These are phyloP conservation scores for Oscheius sp. DNA, from an alignment of 1,140 invertebrate genomes.

Conservation along the genomic window DNA sequence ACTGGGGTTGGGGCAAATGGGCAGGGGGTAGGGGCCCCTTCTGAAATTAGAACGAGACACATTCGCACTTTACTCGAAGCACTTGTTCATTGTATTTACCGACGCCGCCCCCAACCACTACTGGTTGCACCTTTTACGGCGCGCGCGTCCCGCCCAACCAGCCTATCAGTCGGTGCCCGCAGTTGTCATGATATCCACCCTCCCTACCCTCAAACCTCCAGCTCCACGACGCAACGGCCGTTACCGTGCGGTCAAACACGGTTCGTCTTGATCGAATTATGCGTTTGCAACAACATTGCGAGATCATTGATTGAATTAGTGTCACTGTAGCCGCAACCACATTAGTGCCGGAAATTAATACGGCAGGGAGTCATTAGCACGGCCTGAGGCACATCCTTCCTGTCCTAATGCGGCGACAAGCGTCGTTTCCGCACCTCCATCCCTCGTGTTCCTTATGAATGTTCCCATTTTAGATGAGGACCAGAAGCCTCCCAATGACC, in stretches of 20 bases:
- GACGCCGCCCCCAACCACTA: conserved; percentile 5
- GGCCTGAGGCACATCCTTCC: neutral
- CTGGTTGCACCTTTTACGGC: conserved; percentile 12
- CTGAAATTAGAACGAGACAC: too few species aligned
- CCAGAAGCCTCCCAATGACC: conserved; percentile 56
- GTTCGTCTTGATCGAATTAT: neutral
- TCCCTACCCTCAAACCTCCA: conserved; percentile 2
- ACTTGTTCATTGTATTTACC: conserved; percentile 6
- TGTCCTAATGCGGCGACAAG: conserved; percentile 3
- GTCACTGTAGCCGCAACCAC: neutral
- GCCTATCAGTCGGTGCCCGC: conserved; percentile 11
- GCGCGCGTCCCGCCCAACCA: conserved; percentile 9
- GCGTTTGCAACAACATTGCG: neutral
- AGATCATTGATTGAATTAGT: neutral
- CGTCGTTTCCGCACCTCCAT: conserved; percentile 14
- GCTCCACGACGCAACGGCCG: neutral
- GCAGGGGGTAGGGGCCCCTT: too few species aligned
- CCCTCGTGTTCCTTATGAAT: neutral
- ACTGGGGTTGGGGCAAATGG: too few species aligned
- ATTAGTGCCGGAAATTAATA: conserved; percentile 5
- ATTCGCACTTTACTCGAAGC: conserved; percentile 1
- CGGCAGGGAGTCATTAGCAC: neutral
- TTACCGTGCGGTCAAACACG: neutral
- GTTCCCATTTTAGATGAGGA: conserved; percentile 52
- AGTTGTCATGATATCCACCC: conserved; percentile 12